A percentile compares a stretch with the other conserved stretches of the same genome.
phyloP scores from a whole-genome alignment of 2,888 invertebrate species.

The Eupeodes latifasciatus region DNA sequence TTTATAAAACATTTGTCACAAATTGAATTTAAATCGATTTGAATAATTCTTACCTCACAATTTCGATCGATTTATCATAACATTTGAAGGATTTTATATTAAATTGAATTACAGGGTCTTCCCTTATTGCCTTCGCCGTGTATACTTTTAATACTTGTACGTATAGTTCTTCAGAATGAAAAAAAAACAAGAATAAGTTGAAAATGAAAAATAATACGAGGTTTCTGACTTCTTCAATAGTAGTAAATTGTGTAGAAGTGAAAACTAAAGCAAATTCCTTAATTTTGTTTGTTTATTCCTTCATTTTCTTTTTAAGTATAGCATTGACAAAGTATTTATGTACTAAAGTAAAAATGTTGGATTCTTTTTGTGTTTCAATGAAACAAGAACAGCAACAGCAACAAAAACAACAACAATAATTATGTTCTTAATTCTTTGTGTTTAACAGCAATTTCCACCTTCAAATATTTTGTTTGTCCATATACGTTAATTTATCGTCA shows the following conservation, averaged over 20 bases:
- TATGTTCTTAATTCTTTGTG: conserved; percentile 19
- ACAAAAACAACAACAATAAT: neutral
- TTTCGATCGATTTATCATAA: conserved; percentile 35
- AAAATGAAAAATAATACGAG: conserved; percentile 9
- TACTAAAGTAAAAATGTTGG: neutral
- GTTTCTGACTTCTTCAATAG: conserved; percentile 31
- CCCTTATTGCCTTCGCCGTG: conserved; percentile 28
- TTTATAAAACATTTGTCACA: no score
- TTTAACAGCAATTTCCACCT: conserved; percentile 19
- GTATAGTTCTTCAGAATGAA: conserved; percentile 3
- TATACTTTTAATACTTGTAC: no score
- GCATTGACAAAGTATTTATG: conserved; percentile 59
- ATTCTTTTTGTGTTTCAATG: neutral
- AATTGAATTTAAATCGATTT: conserved; percentile 40
- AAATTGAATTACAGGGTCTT: conserved; percentile 41
- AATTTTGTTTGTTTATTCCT: neutral
- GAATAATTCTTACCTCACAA: conserved; percentile 5
- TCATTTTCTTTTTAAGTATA: neutral
- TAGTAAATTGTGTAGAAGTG: conserved; percentile 20
- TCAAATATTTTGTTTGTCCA: conserved; percentile 2
- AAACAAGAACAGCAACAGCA: neutral
- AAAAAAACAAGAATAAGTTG: neutral
- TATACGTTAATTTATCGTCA: neutral
- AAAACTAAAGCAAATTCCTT: conserved; percentile 50
- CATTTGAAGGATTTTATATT: neutral